Conservation (phyloP, 1,140 invertebrate species). For the Diabrotica virgifera region DNA sequence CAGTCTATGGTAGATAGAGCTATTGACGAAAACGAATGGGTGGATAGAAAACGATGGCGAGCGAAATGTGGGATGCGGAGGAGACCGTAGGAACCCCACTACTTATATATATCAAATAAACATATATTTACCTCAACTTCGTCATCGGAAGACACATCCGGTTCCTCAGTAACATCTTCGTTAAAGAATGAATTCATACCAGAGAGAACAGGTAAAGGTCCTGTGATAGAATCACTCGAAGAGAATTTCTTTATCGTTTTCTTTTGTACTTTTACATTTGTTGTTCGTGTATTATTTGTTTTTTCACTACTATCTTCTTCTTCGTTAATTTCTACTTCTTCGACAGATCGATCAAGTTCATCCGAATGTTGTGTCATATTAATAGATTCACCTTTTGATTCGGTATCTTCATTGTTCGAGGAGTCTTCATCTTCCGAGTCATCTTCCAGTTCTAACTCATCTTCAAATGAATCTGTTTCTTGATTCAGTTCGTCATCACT, state of each 20-base stretch:
- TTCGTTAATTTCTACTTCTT: neutral
- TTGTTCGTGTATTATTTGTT: too few relatives aligned
- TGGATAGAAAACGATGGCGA: too few relatives aligned
- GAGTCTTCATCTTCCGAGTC: conserved; percentile 16
- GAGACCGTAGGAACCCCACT: too few relatives aligned
- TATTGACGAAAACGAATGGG: too few relatives aligned
- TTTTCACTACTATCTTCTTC: conserved; percentile 45
- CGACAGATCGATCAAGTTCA: neutral
- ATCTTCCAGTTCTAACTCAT: neutral
- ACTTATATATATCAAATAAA: too few relatives aligned
- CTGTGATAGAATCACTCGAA: neutral
- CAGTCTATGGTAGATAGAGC: too few relatives aligned
- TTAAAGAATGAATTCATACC: conserved; percentile 27
- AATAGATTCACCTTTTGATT: neutral
- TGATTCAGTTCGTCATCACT: neutral
- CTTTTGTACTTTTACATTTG: too few relatives aligned
- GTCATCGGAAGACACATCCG: conserved; percentile 18
- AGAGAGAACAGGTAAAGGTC: conserved; percentile 7
- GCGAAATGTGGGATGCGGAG: too few relatives aligned
- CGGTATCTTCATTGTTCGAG: conserved; percentile 6
- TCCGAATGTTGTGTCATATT: neutral
- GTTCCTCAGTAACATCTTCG: conserved; percentile 26
- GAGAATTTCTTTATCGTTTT: neutral
- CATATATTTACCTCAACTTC: conserved; percentile 14
- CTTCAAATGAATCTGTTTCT: neutral